Evolutionary conservation across 1,140 invertebrate species (phyloP).

Genomic region (Globodera rostochiensis): DNA sequence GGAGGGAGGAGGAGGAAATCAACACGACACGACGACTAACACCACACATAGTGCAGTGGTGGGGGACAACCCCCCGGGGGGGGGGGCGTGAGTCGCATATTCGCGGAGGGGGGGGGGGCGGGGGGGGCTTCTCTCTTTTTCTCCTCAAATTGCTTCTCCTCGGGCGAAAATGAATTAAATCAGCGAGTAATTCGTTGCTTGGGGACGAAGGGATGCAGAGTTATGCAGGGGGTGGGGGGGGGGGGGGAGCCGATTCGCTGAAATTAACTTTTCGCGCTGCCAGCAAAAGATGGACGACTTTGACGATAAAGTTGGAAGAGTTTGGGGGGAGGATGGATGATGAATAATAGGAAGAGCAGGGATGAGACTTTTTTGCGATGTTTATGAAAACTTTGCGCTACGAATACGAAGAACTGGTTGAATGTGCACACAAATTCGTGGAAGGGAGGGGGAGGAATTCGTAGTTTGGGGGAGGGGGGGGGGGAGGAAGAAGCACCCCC

Average conservation of each 20-base stretch:
- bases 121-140: neutral
- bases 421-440: neutral
- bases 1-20: neutral
- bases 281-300: constrained; percentile 7
- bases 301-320: neutral
- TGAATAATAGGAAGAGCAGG: neutral
- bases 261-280: constrained; percentile 10
- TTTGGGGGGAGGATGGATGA: neutral
- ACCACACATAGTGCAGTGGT: neutral
- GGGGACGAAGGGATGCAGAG: constrained; percentile 4
- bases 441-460: too few relatives aligned
- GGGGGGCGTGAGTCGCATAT: neutral
- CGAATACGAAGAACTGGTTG: neutral
- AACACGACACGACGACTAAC: neutral
- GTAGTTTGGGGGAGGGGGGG: too few relatives aligned
- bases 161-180: constrained; percentile 18
- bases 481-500: neutral
- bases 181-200: constrained; percentile 6
- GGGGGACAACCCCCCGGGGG: neutral
- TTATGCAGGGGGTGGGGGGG: neutral
- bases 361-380: constrained; percentile 12
- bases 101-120: neutral
- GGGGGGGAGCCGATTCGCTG: neutral
- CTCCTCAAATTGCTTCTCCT: constrained; percentile 16
- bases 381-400: constrained; percentile 5